A percentile compares a stretch with the other conserved stretches of the same genome.
Evolutionary conservation across 2,797 vertebrate genomes (phyloP).

Genomic region (Catostomus latipinnis): DNA sequence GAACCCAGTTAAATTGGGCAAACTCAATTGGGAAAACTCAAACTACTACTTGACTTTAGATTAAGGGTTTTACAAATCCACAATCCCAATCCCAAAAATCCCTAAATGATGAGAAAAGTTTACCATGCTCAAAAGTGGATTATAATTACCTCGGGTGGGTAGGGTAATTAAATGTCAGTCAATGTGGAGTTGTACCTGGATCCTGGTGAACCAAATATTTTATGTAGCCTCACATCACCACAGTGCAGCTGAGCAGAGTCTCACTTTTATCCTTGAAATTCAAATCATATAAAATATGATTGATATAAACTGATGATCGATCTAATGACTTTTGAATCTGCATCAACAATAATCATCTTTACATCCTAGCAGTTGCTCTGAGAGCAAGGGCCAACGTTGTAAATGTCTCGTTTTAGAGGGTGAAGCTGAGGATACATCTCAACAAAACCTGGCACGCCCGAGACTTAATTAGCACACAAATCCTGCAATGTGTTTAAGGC

Average conservation of each 20-base stretch:
- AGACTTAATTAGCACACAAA: constrained; percentile 55
- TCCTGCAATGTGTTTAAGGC: constrained; percentile 44
- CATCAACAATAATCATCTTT: constrained; percentile 23
- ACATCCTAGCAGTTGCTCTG: not conserved
- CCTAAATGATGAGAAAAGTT: not conserved
- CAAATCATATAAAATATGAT: not conserved
- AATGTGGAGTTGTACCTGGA: not conserved
- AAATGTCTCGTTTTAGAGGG: not conserved
- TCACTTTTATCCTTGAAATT: not conserved
- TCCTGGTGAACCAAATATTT: not conserved
- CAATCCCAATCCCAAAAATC: not conserved
- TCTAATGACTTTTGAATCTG: constrained; percentile 13
- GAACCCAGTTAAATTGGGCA: too few species aligned
- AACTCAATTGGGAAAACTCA: too few species aligned
- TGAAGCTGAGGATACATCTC: constrained; percentile 11
- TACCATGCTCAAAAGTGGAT: not conserved
- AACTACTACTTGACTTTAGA: not conserved
- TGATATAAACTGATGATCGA: constrained; percentile 5
- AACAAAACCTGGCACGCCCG: constrained; percentile 25
- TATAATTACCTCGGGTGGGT: not conserved
- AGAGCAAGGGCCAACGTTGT: not conserved
- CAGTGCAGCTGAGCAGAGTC: too few species aligned
- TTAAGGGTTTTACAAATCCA: not conserved
- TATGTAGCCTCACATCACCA: not conserved
- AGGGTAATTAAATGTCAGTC: constrained; percentile 13